A percentile compares a stretch with the other conserved stretches of the same genome.
Evolutionary conservation across 2,113 vertebrate genomes (phyloP).

Genomic region (Semicossyphus pulcher): DNA sequence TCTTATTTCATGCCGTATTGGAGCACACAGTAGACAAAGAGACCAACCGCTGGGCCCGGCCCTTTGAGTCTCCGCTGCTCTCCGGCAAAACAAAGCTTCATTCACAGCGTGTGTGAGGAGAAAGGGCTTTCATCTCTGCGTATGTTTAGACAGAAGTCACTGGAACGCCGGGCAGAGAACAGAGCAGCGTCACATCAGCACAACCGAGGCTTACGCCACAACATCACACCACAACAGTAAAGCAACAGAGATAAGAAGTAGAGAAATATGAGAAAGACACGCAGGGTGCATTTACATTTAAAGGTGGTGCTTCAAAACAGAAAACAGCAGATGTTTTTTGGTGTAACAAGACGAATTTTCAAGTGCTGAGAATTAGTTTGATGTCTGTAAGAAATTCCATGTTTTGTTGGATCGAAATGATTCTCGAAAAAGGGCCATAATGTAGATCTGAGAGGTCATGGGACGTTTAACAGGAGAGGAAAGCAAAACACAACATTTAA

Average conservation of each 20-base stretch:
- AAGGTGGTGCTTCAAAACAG: background rate
- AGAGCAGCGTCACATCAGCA: slow-evolving; percentile 48
- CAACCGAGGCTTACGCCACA: slow-evolving; percentile 13
- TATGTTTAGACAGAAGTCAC: slow-evolving; percentile 74
- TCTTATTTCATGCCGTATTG: slow-evolving; percentile 48
- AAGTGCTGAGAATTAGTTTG: too few relatives aligned
- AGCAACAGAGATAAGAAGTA: slow-evolving; percentile 13
- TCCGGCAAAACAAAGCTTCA: slow-evolving; percentile 74
- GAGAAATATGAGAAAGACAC: background rate
- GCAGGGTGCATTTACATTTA: background rate
- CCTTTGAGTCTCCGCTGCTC: slow-evolving; percentile 67
- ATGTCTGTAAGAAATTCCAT: too few relatives aligned
- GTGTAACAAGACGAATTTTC: too few relatives aligned
- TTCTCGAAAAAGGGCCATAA: too few relatives aligned
- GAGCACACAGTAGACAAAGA: slow-evolving; percentile 65
- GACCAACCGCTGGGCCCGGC: slow-evolving; percentile 51
- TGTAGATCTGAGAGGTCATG: too few relatives aligned
- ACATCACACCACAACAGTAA: slow-evolving; percentile 37
- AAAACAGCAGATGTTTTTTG: too few relatives aligned
- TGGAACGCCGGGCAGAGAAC: slow-evolving; percentile 65
- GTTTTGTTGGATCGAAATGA: too few relatives aligned
- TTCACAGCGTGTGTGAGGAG: slow-evolving; percentile 69
- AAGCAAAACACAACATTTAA: too few relatives aligned
- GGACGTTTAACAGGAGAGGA: too few relatives aligned
- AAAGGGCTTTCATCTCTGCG: slow-evolving; percentile 76